These are phyloP conservation scores for Melangyna quadrimaculata DNA, from an alignment of 2,888 invertebrate genomes.

Conservation along the genomic window DNA sequence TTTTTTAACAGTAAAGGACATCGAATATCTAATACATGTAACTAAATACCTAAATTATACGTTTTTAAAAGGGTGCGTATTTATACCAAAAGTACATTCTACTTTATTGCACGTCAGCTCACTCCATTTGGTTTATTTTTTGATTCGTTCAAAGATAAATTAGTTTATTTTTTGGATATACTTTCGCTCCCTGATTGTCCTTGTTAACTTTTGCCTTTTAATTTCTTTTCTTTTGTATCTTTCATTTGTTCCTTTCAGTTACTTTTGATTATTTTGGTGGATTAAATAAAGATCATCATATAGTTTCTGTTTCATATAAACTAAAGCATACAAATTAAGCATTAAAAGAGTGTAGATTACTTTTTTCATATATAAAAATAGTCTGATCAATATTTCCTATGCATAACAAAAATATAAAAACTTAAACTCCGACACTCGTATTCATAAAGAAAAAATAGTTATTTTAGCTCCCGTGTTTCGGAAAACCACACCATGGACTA, in stretches of 20 bases:
- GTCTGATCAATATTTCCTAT: neutral
- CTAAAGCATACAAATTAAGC: neutral
- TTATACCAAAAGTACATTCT: neutral
- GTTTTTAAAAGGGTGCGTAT: no score
- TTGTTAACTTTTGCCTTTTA: constrained; percentile 42
- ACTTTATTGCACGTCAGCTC: constrained; percentile 17
- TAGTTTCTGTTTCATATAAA: neutral
- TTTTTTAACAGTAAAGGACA: no score
- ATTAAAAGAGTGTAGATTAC: neutral
- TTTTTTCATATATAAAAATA: neutral
- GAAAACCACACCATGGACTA: no score
- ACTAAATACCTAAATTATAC: no score
- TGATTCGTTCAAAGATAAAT: neutral
- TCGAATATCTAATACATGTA: no score
- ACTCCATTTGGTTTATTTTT: neutral
- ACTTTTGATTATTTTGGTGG: neutral
- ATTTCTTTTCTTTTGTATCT: neutral
- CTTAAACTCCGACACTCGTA: neutral
- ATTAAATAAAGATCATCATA: neutral
- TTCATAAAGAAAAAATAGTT: no score
- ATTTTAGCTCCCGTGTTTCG: no score
- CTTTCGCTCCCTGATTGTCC: constrained; percentile 63
- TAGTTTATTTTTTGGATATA: neutral
- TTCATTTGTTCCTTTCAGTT: constrained; percentile 9
- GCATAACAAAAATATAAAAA: neutral